A percentile compares a stretch with the other conserved stretches of the same genome.
Conservation (phyloP, 2,888 invertebrate species). For the Microdon myrmicae region DNA sequence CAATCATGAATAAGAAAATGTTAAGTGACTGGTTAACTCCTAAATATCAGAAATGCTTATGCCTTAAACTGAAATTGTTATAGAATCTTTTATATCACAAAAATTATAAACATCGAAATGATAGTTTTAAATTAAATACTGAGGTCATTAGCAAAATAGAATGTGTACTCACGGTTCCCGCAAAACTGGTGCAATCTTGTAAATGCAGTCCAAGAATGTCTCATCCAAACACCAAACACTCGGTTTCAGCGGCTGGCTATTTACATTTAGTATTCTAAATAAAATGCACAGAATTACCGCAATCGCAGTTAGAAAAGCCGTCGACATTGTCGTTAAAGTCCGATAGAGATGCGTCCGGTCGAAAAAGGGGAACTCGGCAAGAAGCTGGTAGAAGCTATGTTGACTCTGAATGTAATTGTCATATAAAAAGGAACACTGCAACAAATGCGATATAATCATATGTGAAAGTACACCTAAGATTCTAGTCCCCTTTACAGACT, state of each 20-base stretch:
- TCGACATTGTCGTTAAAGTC: conserved; percentile 73
- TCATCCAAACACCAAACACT: conserved; percentile 80
- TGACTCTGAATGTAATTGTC: conserved; percentile 53
- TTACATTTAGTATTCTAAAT: conserved; percentile 85
- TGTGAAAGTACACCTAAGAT: too few species aligned
- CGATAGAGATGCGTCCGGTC: conserved; percentile 55
- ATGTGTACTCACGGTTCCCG: conserved; percentile 82
- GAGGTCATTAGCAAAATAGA: too few species aligned
- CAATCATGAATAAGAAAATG: too few species aligned
- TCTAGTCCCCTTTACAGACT: too few species aligned
- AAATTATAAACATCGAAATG: too few species aligned
- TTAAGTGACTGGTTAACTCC: too few species aligned
- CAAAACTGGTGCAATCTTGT: conserved; percentile 82
- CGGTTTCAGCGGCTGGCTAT: conserved; percentile 83
- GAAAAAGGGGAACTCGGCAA: conserved; percentile 48
- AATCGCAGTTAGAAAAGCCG: conserved; percentile 81
- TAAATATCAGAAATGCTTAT: too few species aligned
- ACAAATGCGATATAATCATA: conserved; percentile 48
- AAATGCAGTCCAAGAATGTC: conserved; percentile 79
- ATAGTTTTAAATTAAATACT: too few species aligned
- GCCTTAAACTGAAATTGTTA: too few species aligned
- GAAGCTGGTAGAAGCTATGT: conserved; percentile 48
- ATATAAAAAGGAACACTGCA: conserved; percentile 54
- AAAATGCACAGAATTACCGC: conserved; percentile 85
- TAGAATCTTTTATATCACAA: too few species aligned